Evolutionary conservation across 2,797 vertebrate species (phyloP), one percentile per base, ranked within the genome.

Genomic region (Acanthurus leucopareius): DNA sequence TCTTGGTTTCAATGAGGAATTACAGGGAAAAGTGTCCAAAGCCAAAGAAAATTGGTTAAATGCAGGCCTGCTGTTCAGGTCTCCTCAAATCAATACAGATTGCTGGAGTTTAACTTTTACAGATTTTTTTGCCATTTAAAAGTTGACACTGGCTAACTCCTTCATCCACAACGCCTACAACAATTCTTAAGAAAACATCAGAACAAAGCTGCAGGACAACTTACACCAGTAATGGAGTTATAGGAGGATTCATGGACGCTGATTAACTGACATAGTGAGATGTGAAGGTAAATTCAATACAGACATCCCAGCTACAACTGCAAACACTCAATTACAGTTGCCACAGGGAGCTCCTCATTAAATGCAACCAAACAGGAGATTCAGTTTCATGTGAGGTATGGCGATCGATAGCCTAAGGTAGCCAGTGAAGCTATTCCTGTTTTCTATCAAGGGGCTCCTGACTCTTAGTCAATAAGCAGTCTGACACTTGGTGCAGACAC

Each of bases 281-380:
- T 58, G 57, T 77, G 72, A 74, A 77, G 45, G 72, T 84, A 84
- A 90, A 94, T 69, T 85, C 82, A 86, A 91, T 82, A 82, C 73
- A 77, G 73, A 81, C 59, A 84, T 79, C 86, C 79, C 75, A 45
- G 83, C 85, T 91, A 90, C 82, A 82, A 84, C 72, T 81, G 83
- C 67, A 73, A 79, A 86, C 56, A 70, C 85, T 94, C 85, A 76
- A 90, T 91, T 89, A 89, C 88, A 77, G 79, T n/a, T 83, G 83
- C 86, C 84, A 82, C 35, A 58, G 73, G 87, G 88, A 89, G 82
- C 28, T 84, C 82, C 80, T 89, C 89, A 90, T 93, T 90, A 92
- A 92, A 91, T 75, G 83, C 73, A 88, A 79, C 88, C 88, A 86
- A 35, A 78, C 77, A 57, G 70, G 79, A 85, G 92, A 86, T 93